phyloP scores from a whole-genome alignment of 2,888 invertebrate genomes.

The Trichopria drosophilae region DNA sequence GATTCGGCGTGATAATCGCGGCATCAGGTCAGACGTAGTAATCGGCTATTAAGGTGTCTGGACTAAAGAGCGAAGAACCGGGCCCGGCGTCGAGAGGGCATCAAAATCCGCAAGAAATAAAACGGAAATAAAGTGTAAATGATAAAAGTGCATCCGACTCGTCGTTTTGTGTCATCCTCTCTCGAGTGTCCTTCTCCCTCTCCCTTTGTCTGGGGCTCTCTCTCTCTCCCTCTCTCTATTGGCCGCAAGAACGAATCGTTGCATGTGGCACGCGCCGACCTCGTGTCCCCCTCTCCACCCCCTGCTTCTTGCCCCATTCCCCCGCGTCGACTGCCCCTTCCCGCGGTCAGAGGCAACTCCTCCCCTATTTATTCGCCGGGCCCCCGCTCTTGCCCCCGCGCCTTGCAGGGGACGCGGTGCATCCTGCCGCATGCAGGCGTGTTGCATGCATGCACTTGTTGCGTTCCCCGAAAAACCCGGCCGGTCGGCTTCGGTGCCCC shows the following conservation, averaged over 20 bases:
- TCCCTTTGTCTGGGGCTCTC: no score
- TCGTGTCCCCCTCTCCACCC: conserved; percentile 43
- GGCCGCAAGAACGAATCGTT: conserved; percentile 47
- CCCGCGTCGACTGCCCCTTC: conserved; percentile 12
- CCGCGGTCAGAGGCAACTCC: conserved; percentile 34
- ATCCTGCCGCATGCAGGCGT: conserved; percentile 31
- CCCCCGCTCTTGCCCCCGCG: conserved; percentile 21
- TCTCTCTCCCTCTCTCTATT: conserved; percentile 1
- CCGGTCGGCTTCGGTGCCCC: no score
- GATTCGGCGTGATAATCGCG: no score
- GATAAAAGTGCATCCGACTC: no score
- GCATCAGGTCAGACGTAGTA: no score
- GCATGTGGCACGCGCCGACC: conserved; percentile 58
- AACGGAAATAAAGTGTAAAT: no score
- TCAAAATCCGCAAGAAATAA: no score
- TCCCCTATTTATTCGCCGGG: conserved; percentile 30
- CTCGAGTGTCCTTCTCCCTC: no score
- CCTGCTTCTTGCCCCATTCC: conserved; percentile 27
- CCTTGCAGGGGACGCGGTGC: conserved; percentile 36
- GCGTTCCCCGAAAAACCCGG: conserved; percentile 42
- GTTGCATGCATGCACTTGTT: conserved; percentile 49
- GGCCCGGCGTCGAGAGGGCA: no score
- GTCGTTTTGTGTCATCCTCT: no score
- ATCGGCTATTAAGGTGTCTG: no score
- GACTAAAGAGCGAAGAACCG: no score